phyloP scores from a whole-genome alignment of 2,888 invertebrate species.

The Apeira syringaria region DNA sequence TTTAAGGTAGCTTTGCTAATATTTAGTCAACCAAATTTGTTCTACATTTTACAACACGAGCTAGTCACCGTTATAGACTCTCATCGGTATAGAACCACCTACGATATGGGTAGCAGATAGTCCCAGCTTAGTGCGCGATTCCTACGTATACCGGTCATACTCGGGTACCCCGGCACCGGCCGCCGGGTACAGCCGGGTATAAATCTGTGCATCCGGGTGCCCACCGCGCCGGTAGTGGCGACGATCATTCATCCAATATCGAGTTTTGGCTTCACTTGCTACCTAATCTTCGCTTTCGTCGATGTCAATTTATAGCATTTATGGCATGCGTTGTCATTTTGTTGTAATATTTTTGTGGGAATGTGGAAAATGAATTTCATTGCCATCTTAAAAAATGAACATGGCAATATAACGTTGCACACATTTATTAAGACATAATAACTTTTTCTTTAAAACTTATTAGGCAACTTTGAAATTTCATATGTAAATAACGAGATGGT shows the following conservation, averaged over 20 bases:
- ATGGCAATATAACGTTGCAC: too few relatives aligned
- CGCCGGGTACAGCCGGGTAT: constrained; percentile 57
- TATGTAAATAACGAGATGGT: too few relatives aligned
- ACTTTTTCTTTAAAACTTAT: too few relatives aligned
- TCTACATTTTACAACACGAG: too few relatives aligned
- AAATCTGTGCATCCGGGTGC: constrained; percentile 79
- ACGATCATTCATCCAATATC: constrained; percentile 84
- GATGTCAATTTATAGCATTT: constrained; percentile 72
- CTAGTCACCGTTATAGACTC: too few relatives aligned
- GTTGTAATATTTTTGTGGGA: constrained; percentile 21
- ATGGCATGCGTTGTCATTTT: constrained; percentile 44
- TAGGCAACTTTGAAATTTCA: too few relatives aligned
- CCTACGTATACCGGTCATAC: constrained; percentile 51
- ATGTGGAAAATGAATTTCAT: constrained; percentile 9
- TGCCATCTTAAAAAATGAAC: background rate
- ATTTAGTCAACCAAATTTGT: too few relatives aligned
- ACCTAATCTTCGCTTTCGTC: constrained; percentile 78
- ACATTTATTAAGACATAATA: too few relatives aligned
- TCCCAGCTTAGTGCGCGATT: too few relatives aligned
- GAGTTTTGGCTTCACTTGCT: constrained; percentile 82
- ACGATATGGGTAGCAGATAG: too few relatives aligned
- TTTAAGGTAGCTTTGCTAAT: too few relatives aligned
- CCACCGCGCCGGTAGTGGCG: constrained; percentile 80
- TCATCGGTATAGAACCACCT: too few relatives aligned
- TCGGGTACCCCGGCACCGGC: constrained; percentile 46